These are phyloP conservation scores for Enhydra lutris DNA, from an alignment of 2,113 vertebrate genomes.

Conservation along the genomic window DNA sequence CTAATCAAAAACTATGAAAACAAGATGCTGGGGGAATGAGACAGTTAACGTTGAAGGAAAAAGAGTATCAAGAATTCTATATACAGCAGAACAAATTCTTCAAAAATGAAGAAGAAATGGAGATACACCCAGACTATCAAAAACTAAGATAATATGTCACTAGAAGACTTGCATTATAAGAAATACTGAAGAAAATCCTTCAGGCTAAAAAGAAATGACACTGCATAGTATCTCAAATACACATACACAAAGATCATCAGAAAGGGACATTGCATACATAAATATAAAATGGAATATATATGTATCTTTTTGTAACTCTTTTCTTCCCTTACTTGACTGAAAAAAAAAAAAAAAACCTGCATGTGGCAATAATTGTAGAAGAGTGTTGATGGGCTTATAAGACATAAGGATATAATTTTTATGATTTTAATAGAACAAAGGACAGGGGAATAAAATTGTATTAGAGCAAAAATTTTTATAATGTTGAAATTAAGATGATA, in stretches of 20 bases:
- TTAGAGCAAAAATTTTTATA: neutral
- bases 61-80: neutral
- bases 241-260: neutral
- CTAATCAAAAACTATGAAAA: neutral
- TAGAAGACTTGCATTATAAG: neutral
- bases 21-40: neutral
- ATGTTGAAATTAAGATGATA: neutral
- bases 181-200: neutral
- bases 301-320: neutral
- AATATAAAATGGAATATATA: neutral
- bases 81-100: neutral
- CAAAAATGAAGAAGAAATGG: neutral
- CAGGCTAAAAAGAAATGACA: neutral
- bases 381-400: neutral
- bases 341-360: neutral
- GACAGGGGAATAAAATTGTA: neutral
- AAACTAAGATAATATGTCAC: neutral
- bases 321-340: neutral
- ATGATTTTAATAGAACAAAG: neutral
- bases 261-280: neutral
- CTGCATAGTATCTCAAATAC: neutral
- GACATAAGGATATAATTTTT: neutral
- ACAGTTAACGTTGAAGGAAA: neutral
- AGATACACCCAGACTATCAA: neutral
- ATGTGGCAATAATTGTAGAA: neutral